Conservation (phyloP, 2,113 vertebrate species). For the Thinocorus orbignyianus region DNA sequence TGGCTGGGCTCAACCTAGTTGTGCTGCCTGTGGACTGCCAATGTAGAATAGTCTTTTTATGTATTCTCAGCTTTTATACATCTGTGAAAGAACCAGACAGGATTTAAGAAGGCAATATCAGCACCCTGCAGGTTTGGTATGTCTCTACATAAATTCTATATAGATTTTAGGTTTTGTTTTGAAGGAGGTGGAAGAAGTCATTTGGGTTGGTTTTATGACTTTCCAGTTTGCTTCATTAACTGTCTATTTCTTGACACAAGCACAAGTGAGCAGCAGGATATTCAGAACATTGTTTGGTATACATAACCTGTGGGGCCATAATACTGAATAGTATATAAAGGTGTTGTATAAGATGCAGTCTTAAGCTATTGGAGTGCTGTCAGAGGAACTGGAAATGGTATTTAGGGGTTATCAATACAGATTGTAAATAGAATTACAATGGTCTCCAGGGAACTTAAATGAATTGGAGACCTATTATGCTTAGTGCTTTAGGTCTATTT, state of each 20-base stretch:
- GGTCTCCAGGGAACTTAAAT: not conserved
- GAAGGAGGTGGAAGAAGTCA: not conserved
- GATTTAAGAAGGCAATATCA: not conserved
- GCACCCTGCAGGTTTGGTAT: not conserved
- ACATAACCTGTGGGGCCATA: not conserved
- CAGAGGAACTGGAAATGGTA: not conserved
- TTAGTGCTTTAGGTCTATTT: not conserved
- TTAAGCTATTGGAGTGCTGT: not conserved
- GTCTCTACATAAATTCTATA: slow-evolving; percentile 2
- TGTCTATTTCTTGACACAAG: not conserved
- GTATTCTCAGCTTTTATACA: not conserved
- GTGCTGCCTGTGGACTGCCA: not conserved
- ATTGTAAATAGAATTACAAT: not conserved
- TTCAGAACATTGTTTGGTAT: not conserved
- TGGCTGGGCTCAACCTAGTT: not conserved
- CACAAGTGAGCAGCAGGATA: not conserved
- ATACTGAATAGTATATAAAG: not conserved
- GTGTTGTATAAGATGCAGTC: not conserved
- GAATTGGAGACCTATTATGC: not conserved
- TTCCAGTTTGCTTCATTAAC: not conserved
- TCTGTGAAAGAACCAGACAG: not conserved
- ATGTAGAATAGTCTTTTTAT: not conserved
- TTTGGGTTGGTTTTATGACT: not conserved
- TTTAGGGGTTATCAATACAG: not conserved
- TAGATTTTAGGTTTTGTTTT: not conserved